A percentile compares a stretch with the other conserved stretches of the same genome.
Evolutionary conservation across 2,797 vertebrate species (phyloP).

Genomic region (Gila robusta): DNA sequence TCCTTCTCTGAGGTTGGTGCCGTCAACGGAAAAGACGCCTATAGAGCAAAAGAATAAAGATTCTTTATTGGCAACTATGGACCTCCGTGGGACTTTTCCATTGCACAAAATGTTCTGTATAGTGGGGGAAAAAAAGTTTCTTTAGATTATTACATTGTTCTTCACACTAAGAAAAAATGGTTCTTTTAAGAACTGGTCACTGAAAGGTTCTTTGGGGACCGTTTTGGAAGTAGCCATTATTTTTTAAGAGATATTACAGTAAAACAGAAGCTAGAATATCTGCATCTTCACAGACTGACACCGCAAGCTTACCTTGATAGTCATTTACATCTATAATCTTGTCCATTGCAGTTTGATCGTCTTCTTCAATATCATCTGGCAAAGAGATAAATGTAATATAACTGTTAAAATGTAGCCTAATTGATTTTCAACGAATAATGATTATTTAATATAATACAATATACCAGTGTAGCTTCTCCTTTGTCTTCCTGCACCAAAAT

Average conservation of each 20-base stretch:
- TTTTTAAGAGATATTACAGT: background rate
- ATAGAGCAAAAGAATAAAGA: conserved; percentile 30
- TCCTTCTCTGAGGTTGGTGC: conserved; percentile 79
- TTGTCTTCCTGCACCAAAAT: conserved; percentile 21
- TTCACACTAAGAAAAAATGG: background rate
- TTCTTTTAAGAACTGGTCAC: background rate
- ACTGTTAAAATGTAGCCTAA: background rate
- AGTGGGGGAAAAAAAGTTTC: background rate
- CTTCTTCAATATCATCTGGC: conserved; percentile 26
- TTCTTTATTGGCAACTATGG: background rate
- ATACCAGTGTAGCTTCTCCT: conserved; percentile 50
- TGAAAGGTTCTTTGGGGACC: background rate
- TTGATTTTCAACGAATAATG: background rate
- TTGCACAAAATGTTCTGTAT: background rate
- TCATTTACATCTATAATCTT: conserved; percentile 80
- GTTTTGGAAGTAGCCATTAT: background rate
- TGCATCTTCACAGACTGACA: background rate
- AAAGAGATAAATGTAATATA: background rate
- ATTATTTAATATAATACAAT: background rate
- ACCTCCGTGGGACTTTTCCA: background rate
- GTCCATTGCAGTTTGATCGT: conserved; percentile 76
- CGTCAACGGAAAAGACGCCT: conserved; percentile 72
- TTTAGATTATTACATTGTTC: background rate
- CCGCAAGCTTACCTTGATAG: conserved; percentile 67
- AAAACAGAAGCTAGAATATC: background rate